phyloP scores from a whole-genome alignment of 2,888 invertebrate genomes.

The Mayetiola destructor region DNA sequence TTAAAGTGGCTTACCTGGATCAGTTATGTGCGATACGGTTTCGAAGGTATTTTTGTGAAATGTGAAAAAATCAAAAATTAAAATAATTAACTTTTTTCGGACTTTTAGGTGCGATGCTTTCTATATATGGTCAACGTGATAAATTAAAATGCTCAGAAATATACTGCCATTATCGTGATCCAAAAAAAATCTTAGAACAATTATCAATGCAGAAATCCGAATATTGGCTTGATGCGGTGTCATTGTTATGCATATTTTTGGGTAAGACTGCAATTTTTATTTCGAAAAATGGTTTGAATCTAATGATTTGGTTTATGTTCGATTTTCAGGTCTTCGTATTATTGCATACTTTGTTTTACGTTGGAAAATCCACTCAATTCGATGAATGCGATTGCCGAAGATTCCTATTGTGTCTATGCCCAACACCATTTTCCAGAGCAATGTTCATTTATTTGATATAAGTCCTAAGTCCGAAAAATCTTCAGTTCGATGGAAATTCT shows the following conservation, averaged over 20 bases:
- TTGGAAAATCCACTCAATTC: constrained; percentile 52
- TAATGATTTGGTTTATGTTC: too few relatives aligned
- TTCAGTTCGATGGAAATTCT: too few relatives aligned
- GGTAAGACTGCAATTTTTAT: too few relatives aligned
- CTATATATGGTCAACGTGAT: constrained; percentile 78
- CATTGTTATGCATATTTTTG: constrained; percentile 66
- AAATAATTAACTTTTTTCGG: background rate
- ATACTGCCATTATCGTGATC: constrained; percentile 72
- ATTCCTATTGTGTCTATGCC: too few relatives aligned
- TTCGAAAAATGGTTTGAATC: too few relatives aligned
- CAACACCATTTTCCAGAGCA: background rate
- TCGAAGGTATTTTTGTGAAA: too few relatives aligned
- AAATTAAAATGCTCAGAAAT: constrained; percentile 67
- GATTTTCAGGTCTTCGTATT: constrained; percentile 58
- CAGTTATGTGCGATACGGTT: constrained; percentile 82
- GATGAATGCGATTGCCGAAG: constrained; percentile 24
- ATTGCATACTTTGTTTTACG: constrained; percentile 71
- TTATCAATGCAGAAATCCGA: constrained; percentile 56
- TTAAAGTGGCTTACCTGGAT: constrained; percentile 79
- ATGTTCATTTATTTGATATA: too few relatives aligned
- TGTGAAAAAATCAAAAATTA: background rate
- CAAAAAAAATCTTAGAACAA: constrained; percentile 68
- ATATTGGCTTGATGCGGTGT: constrained; percentile 71
- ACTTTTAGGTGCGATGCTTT: constrained; percentile 54
- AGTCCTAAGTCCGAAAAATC: too few relatives aligned